Evolutionary conservation across 2,888 invertebrate species (phyloP).

Genomic region (Drosophila meridiana): DNA sequence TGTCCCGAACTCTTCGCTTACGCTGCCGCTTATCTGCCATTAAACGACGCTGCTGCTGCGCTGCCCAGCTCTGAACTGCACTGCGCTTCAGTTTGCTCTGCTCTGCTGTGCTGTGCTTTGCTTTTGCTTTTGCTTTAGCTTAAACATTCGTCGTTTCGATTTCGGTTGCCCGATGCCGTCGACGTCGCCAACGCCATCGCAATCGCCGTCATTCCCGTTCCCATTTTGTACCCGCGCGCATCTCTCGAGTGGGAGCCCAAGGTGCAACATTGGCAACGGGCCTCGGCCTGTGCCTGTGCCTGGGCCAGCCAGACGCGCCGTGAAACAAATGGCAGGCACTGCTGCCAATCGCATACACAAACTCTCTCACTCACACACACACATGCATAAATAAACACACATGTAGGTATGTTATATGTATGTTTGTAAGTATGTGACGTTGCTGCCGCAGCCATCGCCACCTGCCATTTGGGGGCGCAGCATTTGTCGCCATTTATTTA

Average conservation of each 20-base stretch:
- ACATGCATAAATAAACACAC: constrained; percentile 20
- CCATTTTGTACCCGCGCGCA: constrained; percentile 53
- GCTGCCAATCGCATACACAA: background rate
- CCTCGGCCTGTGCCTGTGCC: constrained; percentile 22
- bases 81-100: constrained; percentile 23
- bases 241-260: constrained; percentile 57
- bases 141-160: constrained; percentile 59
- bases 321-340: constrained; percentile 63
- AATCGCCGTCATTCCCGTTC: constrained; percentile 38
- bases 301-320: constrained; percentile 29
- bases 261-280: constrained; percentile 70
- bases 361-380: constrained; percentile 29
- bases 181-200: background rate
- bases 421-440: constrained; percentile 1
- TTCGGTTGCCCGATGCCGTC: constrained; percentile 48
- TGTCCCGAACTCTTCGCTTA: constrained; percentile 52
- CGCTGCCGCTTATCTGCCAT: constrained; percentile 55
- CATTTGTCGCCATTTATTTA: constrained; percentile 78
- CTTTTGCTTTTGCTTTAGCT: constrained; percentile 30
- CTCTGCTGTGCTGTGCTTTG: constrained; percentile 16
- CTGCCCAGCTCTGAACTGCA: constrained; percentile 5
- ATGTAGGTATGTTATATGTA: background rate
- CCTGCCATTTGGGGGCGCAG: constrained; percentile 59
- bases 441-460: constrained; percentile 39
- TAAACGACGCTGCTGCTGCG: constrained; percentile 43